These are phyloP conservation scores for Nyctalus aviator DNA, from an alignment of 2,797 vertebrate species.

Conservation along the genomic window DNA sequence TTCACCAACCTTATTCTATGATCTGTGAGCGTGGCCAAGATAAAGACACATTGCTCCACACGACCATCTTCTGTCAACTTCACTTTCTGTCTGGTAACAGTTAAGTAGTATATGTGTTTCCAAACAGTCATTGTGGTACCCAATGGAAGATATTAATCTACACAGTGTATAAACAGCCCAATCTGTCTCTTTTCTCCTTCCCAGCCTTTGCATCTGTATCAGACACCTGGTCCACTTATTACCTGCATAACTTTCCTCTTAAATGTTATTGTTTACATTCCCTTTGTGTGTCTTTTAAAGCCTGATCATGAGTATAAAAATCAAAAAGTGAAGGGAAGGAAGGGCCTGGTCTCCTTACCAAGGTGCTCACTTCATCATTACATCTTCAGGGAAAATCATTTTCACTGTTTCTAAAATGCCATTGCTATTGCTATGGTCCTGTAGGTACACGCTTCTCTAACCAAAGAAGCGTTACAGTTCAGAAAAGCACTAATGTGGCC, in stretches of 20 bases:
- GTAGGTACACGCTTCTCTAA: background rate
- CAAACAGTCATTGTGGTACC: background rate
- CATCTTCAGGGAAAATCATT: background rate
- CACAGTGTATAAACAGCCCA: background rate
- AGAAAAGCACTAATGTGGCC: background rate
- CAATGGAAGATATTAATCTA: background rate
- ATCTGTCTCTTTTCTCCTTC: background rate
- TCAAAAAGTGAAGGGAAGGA: background rate
- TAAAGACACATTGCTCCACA: background rate
- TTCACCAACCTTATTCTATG: background rate
- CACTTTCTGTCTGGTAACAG: background rate
- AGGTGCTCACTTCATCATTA: background rate
- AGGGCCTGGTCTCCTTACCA: background rate
- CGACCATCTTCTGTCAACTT: background rate
- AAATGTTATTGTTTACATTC: conserved; percentile 1
- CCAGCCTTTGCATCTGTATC: background rate
- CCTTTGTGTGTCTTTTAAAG: background rate
- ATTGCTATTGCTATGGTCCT: background rate
- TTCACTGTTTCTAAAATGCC: background rate
- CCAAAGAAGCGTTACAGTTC: background rate
- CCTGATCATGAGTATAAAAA: background rate
- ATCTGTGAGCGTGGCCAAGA: background rate
- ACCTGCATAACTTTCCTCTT: background rate
- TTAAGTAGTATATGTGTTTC: background rate
- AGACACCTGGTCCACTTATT: background rate